Percentiles rank a stretch among this genome's conserved stretches.
These are phyloP conservation scores for Ctenoplectra terminalis DNA, from an alignment of 1,140 invertebrate species.

Conservation along the genomic window DNA sequence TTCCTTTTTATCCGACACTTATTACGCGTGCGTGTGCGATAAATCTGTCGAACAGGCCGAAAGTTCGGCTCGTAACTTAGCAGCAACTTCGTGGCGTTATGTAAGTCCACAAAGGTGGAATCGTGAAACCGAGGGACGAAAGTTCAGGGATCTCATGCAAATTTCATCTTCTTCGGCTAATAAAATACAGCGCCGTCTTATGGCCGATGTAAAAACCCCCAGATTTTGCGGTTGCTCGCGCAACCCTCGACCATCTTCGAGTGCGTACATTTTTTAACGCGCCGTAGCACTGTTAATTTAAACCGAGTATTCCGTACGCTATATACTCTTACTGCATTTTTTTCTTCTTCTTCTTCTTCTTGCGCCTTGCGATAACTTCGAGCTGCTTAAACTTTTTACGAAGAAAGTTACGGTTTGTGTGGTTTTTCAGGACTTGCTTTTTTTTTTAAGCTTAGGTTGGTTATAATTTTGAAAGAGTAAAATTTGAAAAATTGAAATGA, in stretches of 20 bases:
- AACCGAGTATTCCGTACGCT: neutral
- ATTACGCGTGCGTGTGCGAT: conserved; percentile 58
- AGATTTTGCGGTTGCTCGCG: conserved; percentile 25
- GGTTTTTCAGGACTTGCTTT: neutral
- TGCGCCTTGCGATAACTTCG: neutral
- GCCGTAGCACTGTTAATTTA: conserved; percentile 32
- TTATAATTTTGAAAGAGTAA: neutral
- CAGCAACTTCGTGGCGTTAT: conserved; percentile 48
- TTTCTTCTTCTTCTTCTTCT: neutral
- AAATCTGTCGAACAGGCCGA: conserved; percentile 60
- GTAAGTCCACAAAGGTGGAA: conserved; percentile 56
- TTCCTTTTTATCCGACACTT: conserved; percentile 47
- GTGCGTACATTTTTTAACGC: conserved; percentile 20
- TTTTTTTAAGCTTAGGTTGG: neutral
- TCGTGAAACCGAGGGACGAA: conserved; percentile 49
- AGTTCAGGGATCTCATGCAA: conserved; percentile 76
- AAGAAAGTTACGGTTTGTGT: neutral
- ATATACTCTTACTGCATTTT: neutral
- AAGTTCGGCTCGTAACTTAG: conserved; percentile 67
- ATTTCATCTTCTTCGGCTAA: conserved; percentile 71
- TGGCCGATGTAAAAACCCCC: conserved; percentile 33
- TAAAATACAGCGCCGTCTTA: conserved; percentile 63
- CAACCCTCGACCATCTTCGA: neutral
- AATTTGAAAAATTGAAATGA: neutral
- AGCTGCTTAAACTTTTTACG: neutral